Base-by-base conservation (phyloP, 2,888 invertebrate species). In the Stenoptilia bipunctidactyla region DNA sequence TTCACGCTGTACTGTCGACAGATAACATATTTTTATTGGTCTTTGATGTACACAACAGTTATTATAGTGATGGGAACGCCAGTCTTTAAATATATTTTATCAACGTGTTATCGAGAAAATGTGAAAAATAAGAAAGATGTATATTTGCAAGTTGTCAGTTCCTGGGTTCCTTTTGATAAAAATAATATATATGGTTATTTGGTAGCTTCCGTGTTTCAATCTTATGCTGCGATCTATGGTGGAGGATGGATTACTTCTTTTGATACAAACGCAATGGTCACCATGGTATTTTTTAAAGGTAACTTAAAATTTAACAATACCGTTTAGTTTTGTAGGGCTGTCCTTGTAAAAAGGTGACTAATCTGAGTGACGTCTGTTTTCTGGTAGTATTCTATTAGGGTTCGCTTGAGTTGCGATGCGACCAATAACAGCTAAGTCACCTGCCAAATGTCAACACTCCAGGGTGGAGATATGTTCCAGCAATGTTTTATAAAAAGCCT, bases 241-340 rank as follows among this genome's bases (percentile, higher is more conserved):
- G 72, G 72, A 0, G 77, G 77, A 0, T 80, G 76, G 77, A 79
- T 82, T 3, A 75, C 75, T 0, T 71, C 79, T 0, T 79, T 71
- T 37, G 82, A 82, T 42, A 66, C 73, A 0, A 76, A 68, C 20
- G 66, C 77, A 0, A 68, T 82, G 50, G 77, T 74, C 0, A 69
- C 71, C 0, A 80, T 82, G 82, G 72, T 77, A 0, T 82, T 77
- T 47, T 73, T 82, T 37, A 71, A 55, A 58, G 59, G 61, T 20
- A 20, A 20, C 3, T 20, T 3, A 5, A 20, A 20, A 5, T 20
- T 20, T 20, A 20, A 20, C n/a, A n/a, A n/a, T n/a, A n/a, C n/a
- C n/a, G n/a, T n/a, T n/a, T n/a, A n/a, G n/a, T n/a, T n/a, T n/a
- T n/a, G n/a, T n/a, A n/a, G n/a, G n/a, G n/a, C n/a, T n/a, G n/a